phyloP scores from a whole-genome alignment of 2,797 vertebrate species.

The Sebastiscus tertius region DNA sequence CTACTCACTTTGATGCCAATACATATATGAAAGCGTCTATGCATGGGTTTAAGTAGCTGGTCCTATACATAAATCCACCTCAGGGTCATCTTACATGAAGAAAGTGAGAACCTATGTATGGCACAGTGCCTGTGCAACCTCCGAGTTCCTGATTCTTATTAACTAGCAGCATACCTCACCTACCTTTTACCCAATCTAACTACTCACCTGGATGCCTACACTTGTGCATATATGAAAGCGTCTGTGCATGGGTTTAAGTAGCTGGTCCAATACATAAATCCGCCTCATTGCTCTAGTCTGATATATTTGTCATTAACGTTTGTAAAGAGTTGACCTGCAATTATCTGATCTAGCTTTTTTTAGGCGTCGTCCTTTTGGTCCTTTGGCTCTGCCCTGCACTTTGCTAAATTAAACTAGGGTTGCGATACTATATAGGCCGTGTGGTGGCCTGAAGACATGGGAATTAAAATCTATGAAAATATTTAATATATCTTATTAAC shows the following conservation, averaged over 20 bases:
- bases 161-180: neutral
- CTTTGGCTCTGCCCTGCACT: neutral
- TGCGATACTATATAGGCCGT: neutral
- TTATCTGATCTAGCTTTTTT: neutral
- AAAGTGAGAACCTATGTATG: no score
- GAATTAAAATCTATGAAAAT: no score
- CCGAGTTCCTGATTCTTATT: neutral
- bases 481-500: no score
- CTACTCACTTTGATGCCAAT: no score
- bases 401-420: neutral
- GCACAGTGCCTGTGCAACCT: neutral
- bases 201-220: neutral
- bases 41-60: no score
- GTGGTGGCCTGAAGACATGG: neutral
- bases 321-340: slow-evolving; percentile 12
- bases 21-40: no score
- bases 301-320: slow-evolving; percentile 41
- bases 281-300: neutral
- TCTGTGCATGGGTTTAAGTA: neutral
- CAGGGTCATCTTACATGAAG: neutral
- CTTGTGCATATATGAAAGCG: neutral
- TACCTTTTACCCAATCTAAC: neutral
- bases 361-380: slow-evolving; percentile 22
- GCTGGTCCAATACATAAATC: neutral
- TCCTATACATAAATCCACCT: no score